A percentile compares a stretch with the other conserved stretches of the same genome.
These are phyloP conservation scores for Delphinapterus leucas DNA, from an alignment of 2,113 vertebrate species.

Conservation along the genomic window DNA sequence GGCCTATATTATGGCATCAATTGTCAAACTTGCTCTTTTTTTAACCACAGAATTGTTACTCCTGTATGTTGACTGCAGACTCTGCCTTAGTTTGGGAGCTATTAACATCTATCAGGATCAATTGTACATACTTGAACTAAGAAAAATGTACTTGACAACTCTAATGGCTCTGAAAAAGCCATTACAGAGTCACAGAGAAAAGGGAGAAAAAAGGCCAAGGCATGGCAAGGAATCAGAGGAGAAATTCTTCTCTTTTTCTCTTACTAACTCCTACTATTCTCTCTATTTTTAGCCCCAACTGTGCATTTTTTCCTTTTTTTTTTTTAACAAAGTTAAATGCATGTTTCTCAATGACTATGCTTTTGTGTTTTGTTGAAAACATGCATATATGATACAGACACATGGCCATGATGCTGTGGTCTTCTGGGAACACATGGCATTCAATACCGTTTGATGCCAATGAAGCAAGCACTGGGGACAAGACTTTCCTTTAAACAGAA, in stretches of 20 bases:
- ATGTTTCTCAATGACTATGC: background rate
- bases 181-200: constrained; percentile 80
- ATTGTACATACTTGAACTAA: constrained; percentile 83
- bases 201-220: background rate
- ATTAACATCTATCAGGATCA: constrained; percentile 84
- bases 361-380: background rate
- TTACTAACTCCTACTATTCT: background rate
- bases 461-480: background rate
- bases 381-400: background rate
- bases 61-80: constrained; percentile 80
- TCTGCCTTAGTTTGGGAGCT: constrained; percentile 82
- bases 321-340: background rate
- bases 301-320: background rate
- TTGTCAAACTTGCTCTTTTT: constrained; percentile 56
- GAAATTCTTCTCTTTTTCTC: background rate
- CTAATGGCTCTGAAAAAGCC: constrained; percentile 83
- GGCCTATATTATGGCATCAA: background rate
- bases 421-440: background rate
- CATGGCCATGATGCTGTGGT: background rate
- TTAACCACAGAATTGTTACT: constrained; percentile 64
- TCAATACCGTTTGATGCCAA: background rate
- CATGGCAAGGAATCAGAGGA: background rate
- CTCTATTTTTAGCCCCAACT: background rate
- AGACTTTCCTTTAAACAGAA: background rate
- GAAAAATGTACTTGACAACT: constrained; percentile 85